Conservation (phyloP, 2,113 vertebrate species). For the Lates calcarifer region DNA sequence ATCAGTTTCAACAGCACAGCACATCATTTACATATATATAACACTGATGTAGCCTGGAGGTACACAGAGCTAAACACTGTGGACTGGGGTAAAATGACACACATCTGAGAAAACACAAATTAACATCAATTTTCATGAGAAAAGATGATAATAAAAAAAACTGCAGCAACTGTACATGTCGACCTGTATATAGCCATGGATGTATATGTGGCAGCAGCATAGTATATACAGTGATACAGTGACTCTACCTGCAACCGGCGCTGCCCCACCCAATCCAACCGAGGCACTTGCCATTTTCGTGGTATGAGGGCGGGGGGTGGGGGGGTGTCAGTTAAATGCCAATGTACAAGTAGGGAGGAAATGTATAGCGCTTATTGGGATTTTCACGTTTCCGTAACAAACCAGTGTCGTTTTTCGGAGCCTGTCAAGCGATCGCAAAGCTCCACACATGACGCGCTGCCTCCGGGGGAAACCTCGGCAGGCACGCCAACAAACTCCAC, state of each 20-base stretch:
- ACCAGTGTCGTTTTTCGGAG: conserved; percentile 16
- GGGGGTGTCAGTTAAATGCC: neutral
- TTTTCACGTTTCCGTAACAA: conserved; percentile 3
- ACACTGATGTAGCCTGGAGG: conserved; percentile 10
- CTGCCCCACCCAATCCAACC: conserved; percentile 65
- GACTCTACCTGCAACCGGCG: conserved; percentile 54
- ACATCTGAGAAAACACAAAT: conserved; percentile 13
- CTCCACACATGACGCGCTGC: conserved; percentile 30
- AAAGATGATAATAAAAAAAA: no score
- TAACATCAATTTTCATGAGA: neutral
- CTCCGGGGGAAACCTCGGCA: conserved; percentile 50
- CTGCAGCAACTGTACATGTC: neutral
- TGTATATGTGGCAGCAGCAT: conserved; percentile 12
- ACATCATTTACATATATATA: conserved; percentile 45
- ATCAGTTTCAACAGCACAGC: conserved; percentile 8
- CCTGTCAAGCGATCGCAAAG: neutral
- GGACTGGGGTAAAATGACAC: conserved; percentile 23
- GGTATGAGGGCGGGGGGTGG: neutral
- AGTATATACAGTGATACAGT: neutral
- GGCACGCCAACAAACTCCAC: conserved; percentile 47
- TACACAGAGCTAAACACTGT: conserved; percentile 23
- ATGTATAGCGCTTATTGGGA: neutral
- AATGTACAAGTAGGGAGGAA: neutral
- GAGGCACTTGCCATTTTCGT: conserved; percentile 21
- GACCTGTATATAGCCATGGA: neutral